Conservation (phyloP, 30 jellyfish, hydroid and myxozoan genomes). For the Aurelia sp. region DNA sequence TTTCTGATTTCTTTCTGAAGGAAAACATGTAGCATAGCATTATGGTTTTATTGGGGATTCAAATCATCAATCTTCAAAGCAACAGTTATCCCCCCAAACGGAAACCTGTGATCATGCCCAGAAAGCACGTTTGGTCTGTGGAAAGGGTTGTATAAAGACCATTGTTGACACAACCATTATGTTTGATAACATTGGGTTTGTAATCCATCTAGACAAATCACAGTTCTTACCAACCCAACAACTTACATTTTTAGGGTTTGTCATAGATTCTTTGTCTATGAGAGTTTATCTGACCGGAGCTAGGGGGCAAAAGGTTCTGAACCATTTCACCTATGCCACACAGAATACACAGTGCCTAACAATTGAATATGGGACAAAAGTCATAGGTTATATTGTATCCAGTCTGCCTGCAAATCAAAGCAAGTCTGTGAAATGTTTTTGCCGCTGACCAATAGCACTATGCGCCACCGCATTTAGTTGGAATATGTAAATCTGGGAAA, state of each 20-base stretch:
- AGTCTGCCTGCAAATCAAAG: background rate
- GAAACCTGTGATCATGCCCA: too few species aligned
- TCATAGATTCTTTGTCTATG: background rate
- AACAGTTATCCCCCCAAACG: too few species aligned
- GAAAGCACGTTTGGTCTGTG: too few species aligned
- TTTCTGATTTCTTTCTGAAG: too few species aligned
- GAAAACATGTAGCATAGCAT: too few species aligned
- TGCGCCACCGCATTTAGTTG: too few species aligned
- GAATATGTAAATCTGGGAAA: too few species aligned
- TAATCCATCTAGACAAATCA: conserved; percentile 1
- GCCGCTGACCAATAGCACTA: too few species aligned
- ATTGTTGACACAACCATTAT: background rate
- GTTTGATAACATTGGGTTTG: conserved; percentile 12
- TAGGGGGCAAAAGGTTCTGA: background rate
- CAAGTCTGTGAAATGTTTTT: too few species aligned
- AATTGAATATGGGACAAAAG: background rate
- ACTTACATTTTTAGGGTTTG: background rate
- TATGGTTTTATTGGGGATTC: too few species aligned
- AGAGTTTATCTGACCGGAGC: background rate
- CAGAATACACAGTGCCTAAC: background rate
- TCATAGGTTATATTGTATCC: conserved; percentile 9
- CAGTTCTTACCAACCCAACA: background rate
- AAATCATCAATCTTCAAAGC: too few species aligned
- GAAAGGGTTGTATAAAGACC: background rate
- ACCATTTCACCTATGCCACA: background rate